phyloP scores from a whole-genome alignment of 2,888 invertebrate genomes.

The Cantharis rufa region DNA sequence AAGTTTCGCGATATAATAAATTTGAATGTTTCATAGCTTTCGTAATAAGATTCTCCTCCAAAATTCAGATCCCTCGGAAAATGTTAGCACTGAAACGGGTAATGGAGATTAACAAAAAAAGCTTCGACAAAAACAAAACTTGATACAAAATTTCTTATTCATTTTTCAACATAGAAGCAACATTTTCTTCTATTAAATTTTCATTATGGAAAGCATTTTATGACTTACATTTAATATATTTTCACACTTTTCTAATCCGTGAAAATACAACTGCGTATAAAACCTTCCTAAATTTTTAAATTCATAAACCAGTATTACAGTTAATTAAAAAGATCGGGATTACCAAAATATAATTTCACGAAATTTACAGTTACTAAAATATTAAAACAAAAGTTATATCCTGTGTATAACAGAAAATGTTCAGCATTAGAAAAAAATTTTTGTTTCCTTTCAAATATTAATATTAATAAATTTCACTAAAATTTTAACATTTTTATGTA shows the following conservation, averaged over 20 bases:
- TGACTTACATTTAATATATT: not conserved
- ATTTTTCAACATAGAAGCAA: not conserved
- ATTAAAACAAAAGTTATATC: no score
- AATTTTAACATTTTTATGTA: no score
- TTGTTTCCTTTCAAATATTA: no score
- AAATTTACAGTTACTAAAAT: not conserved
- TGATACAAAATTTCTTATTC: not conserved
- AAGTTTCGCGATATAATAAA: conserved; percentile 31
- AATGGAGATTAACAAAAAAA: not conserved
- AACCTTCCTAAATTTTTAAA: not conserved
- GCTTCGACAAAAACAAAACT: not conserved
- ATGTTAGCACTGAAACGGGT: not conserved
- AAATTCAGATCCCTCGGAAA: conserved; percentile 20
- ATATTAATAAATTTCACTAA: no score
- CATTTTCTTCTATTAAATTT: not conserved
- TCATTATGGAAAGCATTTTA: not conserved
- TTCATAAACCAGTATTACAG: not conserved
- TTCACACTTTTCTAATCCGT: not conserved
- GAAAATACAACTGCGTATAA: not conserved
- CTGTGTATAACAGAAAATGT: no score
- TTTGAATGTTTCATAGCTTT: conserved; percentile 33
- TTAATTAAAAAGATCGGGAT: not conserved
- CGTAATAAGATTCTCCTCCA: conserved; percentile 22
- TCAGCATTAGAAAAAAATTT: no score
- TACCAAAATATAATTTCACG: not conserved